phyloP scores from a whole-genome alignment of 2,797 vertebrate genomes.

The Amblyopsis hoosieri region DNA sequence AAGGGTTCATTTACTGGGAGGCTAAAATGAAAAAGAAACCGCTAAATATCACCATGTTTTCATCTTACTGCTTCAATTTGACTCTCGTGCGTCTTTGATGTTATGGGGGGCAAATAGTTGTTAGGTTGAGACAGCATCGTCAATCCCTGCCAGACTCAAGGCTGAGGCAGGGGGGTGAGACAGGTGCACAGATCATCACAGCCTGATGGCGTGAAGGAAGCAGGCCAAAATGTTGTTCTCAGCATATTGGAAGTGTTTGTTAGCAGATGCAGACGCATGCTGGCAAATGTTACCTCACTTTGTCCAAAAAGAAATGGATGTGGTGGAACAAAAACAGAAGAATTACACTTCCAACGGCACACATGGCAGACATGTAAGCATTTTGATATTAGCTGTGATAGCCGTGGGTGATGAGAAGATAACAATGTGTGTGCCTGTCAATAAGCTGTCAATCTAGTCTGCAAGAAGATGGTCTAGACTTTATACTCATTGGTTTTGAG shows the following conservation, averaged over 20 bases:
- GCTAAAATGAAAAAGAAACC: slow-evolving; percentile 53
- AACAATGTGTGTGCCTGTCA: slow-evolving; percentile 3
- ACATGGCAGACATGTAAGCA: slow-evolving; percentile 9
- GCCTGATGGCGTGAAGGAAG: slow-evolving; percentile 56
- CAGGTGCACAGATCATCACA: slow-evolving; percentile 72
- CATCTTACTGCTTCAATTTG: slow-evolving; percentile 39
- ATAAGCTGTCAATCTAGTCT: slow-evolving; percentile 38
- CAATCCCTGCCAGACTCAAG: slow-evolving; percentile 60
- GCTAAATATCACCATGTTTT: slow-evolving; percentile 49
- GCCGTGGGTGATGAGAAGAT: not conserved
- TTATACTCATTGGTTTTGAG: slow-evolving; percentile 53
- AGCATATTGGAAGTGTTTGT: slow-evolving; percentile 70
- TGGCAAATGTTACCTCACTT: slow-evolving; percentile 65
- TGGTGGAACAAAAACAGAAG: slow-evolving; percentile 30
- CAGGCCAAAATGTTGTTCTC: slow-evolving; percentile 73
- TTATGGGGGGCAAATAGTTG: slow-evolving; percentile 57
- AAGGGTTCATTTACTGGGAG: slow-evolving; percentile 40
- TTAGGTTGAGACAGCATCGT: slow-evolving; percentile 55
- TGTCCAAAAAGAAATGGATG: slow-evolving; percentile 41
- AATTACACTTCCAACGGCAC: slow-evolving; percentile 52
- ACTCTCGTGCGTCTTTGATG: slow-evolving; percentile 57
- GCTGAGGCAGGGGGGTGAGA: slow-evolving; percentile 43
- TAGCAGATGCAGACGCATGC: slow-evolving; percentile 73
- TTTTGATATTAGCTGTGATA: not conserved
- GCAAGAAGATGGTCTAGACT: slow-evolving; percentile 44